phyloP scores from a whole-genome alignment of 2,113 vertebrate species.

The Haemorhous mexicanus region DNA sequence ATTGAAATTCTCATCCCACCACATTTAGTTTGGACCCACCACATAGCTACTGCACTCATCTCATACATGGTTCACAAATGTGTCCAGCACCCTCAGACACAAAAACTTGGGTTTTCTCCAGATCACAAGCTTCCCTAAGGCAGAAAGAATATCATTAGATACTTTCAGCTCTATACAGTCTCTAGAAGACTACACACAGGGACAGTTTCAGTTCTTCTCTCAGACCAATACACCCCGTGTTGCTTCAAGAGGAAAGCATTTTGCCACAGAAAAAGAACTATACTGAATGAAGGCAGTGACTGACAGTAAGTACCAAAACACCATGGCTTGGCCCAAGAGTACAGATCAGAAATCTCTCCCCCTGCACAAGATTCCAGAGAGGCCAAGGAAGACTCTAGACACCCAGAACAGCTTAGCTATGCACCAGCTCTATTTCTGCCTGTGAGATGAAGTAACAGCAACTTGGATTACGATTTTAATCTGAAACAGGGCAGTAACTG shows the following conservation, averaged over 20 bases:
- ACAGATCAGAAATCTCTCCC: neutral
- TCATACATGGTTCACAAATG: rapidly evolving
- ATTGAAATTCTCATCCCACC: neutral
- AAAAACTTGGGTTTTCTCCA: neutral
- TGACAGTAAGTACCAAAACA: neutral
- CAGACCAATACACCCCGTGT: rapidly evolving
- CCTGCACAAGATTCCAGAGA: neutral
- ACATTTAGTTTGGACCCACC: neutral
- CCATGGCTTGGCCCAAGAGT: neutral
- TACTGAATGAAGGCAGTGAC: neutral
- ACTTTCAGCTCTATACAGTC: neutral
- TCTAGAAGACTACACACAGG: neutral
- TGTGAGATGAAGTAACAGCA: neutral
- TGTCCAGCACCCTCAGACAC: neutral
- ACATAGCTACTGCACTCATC: neutral
- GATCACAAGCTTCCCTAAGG: neutral
- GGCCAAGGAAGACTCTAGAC: neutral
- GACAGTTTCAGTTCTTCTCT: neutral
- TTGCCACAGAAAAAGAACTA: neutral
- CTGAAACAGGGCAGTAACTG: neutral
- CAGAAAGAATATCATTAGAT: neutral
- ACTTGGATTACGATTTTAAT: neutral
- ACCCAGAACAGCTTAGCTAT: neutral
- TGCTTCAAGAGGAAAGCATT: neutral
- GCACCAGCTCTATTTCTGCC: neutral